Evolutionary conservation across 1,140 invertebrate species (phyloP), one percentile per base, ranked within the genome.

Genomic region (Leptopilina boulardi): DNA sequence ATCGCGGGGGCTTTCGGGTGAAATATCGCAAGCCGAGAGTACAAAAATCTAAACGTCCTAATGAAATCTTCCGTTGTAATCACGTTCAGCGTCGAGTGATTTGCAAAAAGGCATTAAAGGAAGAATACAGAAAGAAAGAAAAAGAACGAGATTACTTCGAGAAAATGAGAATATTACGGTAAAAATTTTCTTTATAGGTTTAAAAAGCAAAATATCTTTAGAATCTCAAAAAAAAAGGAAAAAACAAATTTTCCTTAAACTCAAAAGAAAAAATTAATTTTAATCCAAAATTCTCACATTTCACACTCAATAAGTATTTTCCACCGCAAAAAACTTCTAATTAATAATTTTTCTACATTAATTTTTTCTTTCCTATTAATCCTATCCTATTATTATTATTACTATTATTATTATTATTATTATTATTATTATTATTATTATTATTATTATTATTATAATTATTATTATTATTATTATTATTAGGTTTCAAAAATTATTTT

Each of bases 91-190:
- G 59, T 34, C 26, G 21, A 66, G 59, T 66, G 10, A 66, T 66
- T 30, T 30, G 59, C 26, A 66, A 34, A 66, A 66, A 23, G 15
- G 23, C 26, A 34, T 66, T 66, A 66, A 30, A 34, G 13, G 9
- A 66, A 66, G 26, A 66, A 66, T 66, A 66, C 10, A 66, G 59
- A n/a, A n/a, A n/a, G n/a, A n/a, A n/a, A n/a, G n/a, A n/a, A n/a
- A n/a, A n/a, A 26, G 59, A 66, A 66, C 26, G 59, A 66, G 1
- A 66, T 66, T 66, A 66, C 26, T 34, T 13, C 11, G 15, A 34
- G 59, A 30, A 30, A 66, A 66, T 66, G 59, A 66, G 59, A n/a
- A 66, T 66, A 66, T 66, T 66, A 13, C 23, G 23, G 23, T 26
- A 13, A 59, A 59, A 59, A 26, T 59, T 3, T 15, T 26, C 56